phyloP scores from a whole-genome alignment of 2,888 invertebrate species.

The Augiades crinisus region DNA sequence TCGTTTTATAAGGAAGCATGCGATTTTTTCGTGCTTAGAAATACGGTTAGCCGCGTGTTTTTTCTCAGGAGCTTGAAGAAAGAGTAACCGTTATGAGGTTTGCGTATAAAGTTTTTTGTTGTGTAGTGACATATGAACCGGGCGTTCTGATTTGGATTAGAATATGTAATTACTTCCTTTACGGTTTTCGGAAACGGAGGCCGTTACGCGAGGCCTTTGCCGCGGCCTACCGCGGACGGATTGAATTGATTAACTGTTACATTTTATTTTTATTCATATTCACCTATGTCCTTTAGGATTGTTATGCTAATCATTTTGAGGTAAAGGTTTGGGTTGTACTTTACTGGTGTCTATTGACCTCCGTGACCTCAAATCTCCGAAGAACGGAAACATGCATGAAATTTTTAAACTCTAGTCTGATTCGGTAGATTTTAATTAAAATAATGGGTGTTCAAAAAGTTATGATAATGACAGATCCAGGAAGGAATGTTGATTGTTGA shows the following conservation, averaged over 20 bases:
- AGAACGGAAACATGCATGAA: too few relatives aligned
- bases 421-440: too few relatives aligned
- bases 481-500: too few relatives aligned
- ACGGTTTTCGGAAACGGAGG: constrained; percentile 74
- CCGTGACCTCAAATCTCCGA: too few relatives aligned
- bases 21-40: constrained; percentile 70
- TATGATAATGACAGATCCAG: too few relatives aligned
- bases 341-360: too few relatives aligned
- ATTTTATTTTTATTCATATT: constrained; percentile 11
- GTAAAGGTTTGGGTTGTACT: not conserved
- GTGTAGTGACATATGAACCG: constrained; percentile 78
- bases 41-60: constrained; percentile 67
- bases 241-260: constrained; percentile 21
- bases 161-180: constrained; percentile 82
- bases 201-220: constrained; percentile 31
- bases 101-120: constrained; percentile 60
- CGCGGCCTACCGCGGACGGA: constrained; percentile 8
- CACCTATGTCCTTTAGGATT: constrained; percentile 8
- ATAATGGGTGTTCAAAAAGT: too few relatives aligned
- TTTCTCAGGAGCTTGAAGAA: constrained; percentile 66
- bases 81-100: constrained; percentile 72
- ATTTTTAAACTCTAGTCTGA: too few relatives aligned
- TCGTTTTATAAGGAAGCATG: constrained; percentile 66
- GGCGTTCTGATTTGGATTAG: constrained; percentile 70
- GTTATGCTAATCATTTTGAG: constrained; percentile 2